Base-by-base conservation (phyloP, 1,140 invertebrate genomes). In the Pachyrhynchus sulphureomaculatus region DNA sequence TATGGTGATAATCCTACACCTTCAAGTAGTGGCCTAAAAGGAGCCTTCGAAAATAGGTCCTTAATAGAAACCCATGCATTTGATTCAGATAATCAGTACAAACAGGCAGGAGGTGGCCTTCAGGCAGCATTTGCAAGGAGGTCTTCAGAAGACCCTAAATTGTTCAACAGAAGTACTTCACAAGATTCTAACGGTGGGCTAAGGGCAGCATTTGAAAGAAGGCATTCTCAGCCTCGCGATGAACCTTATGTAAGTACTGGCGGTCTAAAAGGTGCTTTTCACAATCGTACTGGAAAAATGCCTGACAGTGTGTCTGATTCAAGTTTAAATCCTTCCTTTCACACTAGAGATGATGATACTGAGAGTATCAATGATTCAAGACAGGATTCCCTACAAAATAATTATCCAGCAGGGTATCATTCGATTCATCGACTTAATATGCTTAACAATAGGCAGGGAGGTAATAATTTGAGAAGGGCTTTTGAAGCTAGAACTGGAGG, bases 401-500 rank as follows among this genome's bases (percentile, higher is more conserved):
- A 18, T 36, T 39, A 49, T 29, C 47, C 56, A 13, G 4, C 15
- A 33, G 29, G 36, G 5, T 41, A 51, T n/a, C 36, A 56, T 53
- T 55, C 60, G n/a, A 62, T 62, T 21, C 52, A 62, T 62, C 32
- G 52, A 21, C 23, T 62, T 6, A 37, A 20, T 21, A 5, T 36
- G 10, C 33, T 62, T 1, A 51, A 26, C 48, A 53, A 45, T 26
- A 26, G 23, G 24, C 42, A 56, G 9, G 34, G 44, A 32, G 60
- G 52, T 4, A 49, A 33, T 29, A 62, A 62, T 41, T 32, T 55
- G 23, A 48, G 36, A 37, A 48, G 26, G 37, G 33, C 36, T 32
- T 62, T 55, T 49, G 60, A 62, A 24, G 60, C 60, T 48, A 23
- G 60, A 48, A 56, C 32, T 26, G 60, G 60, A 4, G 60, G 52